phyloP scores from a whole-genome alignment of 2,797 vertebrate genomes.

The Apodemus agrarius region DNA sequence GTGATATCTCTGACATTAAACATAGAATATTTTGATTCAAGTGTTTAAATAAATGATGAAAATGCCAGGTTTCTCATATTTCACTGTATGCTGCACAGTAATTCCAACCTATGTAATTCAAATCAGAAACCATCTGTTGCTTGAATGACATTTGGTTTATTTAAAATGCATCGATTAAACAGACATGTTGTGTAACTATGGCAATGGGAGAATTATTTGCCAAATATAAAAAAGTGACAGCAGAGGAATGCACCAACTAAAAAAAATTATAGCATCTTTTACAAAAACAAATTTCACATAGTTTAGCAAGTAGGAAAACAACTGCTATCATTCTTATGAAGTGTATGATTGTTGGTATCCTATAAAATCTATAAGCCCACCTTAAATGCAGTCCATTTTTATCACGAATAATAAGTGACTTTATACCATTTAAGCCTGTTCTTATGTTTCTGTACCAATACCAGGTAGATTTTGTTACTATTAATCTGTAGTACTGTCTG shows the following conservation, averaged over 20 bases:
- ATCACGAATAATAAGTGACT: no score
- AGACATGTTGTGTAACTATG: slow-evolving; percentile 35
- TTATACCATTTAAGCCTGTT: no score
- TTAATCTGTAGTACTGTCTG: no score
- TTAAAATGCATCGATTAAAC: slow-evolving; percentile 50
- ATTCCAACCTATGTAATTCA: slow-evolving; percentile 40
- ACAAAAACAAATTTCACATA: not conserved
- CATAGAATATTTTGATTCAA: slow-evolving; percentile 39
- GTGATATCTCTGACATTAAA: slow-evolving; percentile 42
- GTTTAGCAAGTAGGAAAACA: not conserved
- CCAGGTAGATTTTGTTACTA: no score
- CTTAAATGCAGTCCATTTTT: not conserved
- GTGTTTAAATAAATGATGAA: slow-evolving; percentile 28
- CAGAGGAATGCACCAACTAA: not conserved
- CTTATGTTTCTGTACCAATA: no score
- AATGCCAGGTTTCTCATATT: not conserved
- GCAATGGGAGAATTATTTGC: slow-evolving; percentile 32
- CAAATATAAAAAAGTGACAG: slow-evolving; percentile 30
- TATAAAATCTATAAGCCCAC: not conserved
- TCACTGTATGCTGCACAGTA: not conserved
- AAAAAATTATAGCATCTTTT: not conserved
- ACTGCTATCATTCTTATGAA: not conserved
- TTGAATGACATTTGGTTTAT: slow-evolving; percentile 62
- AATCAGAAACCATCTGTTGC: slow-evolving; percentile 55
- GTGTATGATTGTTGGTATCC: not conserved